Base-by-base conservation (phyloP, 1,140 invertebrate species). In the Drosophila kurseongensis region DNA sequence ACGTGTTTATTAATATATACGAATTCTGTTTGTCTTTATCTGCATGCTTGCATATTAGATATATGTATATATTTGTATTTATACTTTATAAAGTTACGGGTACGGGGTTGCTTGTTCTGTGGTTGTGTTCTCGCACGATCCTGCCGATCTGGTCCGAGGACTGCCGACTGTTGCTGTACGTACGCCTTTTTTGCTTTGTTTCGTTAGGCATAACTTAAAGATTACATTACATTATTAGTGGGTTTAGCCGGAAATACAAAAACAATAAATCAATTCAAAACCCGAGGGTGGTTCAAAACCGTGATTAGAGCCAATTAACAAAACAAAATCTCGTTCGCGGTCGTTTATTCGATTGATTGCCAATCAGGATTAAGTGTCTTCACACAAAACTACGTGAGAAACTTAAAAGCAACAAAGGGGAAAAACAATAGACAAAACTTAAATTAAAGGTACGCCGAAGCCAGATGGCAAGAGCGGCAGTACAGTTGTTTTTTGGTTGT, bases 1-100 rank as follows among this genome's bases (percentile, higher is more conserved):
- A 76, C 68, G 73, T 75, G 72, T 76, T 76, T 76, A 76, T 77
- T 77, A 69, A 77, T 69, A 77, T 77, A 77, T 75, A 75, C 72
- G 73, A 52, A 57, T 69, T 71, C 51, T 69, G 68, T 71, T 71
- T 71, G 68, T 71, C 65, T 76, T 73, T 73, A 75, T 75, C 71
- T 75, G 72, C 73, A 74, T 65, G 72, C 71, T 75, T 75, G 72
- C 59, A 78, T 76, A 76, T 75, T 76, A 76, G 72, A 76, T 76
- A 75, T 75, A 66, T 75, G 42, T 66, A 75, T 75, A 57, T 75
- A 75, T 74, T 75, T 75, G 54, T 66, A 75, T 75, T 51, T 66
- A 75, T 57, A 56, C 60, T 65, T 74, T 65, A 55, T 74, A 55
- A 63, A 63, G 67, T 55, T 71, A 69, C 36, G 67, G 66, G 65